Evolutionary conservation across 2,113 vertebrate species (phyloP).

Genomic region (Acrocephalus arundinaceus): DNA sequence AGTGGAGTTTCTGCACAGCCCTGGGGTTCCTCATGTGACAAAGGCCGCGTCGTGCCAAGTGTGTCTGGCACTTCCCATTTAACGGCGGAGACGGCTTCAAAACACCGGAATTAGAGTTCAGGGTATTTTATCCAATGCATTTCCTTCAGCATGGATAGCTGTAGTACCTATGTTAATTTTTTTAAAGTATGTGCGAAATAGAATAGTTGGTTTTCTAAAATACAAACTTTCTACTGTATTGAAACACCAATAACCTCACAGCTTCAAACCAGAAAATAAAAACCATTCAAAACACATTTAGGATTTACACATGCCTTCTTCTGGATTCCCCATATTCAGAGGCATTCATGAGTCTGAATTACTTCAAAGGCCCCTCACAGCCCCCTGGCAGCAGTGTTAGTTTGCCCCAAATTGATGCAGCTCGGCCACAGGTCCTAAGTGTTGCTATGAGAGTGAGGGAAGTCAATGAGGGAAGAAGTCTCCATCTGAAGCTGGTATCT

Average conservation of each 20-base stretch:
- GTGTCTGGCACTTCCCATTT: background rate
- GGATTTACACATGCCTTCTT: background rate
- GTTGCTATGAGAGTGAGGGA: background rate
- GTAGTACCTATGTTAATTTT: fast-evolving
- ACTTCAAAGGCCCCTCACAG: background rate
- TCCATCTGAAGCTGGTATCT: background rate
- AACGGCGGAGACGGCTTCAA: background rate
- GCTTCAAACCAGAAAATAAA: background rate
- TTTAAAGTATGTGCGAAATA: fast-evolving
- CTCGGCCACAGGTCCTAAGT: background rate
- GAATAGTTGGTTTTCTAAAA: background rate
- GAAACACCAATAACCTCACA: background rate
- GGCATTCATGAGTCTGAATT: background rate
- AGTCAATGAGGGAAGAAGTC: background rate
- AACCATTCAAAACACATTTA: background rate
- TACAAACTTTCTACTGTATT: background rate
- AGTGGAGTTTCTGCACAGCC: background rate
- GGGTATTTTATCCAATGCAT: background rate
- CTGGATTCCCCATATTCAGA: background rate
- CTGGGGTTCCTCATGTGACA: background rate
- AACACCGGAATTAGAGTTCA: background rate
- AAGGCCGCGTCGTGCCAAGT: background rate
- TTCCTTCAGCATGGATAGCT: background rate
- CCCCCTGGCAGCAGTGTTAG: background rate
- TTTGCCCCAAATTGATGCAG: background rate